A percentile compares a stretch with the other conserved stretches of the same genome.
These are phyloP conservation scores for Plagodis pulveraria DNA, from an alignment of 2,888 invertebrate genomes.

Conservation along the genomic window DNA sequence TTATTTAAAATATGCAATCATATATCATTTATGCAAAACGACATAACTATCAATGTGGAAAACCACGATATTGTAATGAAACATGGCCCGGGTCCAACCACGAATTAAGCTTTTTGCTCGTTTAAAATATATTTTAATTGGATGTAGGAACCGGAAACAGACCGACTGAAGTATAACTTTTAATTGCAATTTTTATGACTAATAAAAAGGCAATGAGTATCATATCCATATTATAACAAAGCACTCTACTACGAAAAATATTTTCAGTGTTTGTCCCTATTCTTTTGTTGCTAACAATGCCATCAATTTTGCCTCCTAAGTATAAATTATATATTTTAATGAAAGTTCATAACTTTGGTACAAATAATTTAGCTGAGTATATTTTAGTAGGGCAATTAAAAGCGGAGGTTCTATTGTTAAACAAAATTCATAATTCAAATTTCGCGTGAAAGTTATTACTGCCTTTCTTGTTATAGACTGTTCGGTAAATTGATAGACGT, in stretches of 20 bases:
- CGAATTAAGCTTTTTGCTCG: slow-evolving; percentile 7
- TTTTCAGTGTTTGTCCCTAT: too few relatives aligned
- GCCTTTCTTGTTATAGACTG: slow-evolving; percentile 15
- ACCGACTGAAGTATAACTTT: neutral
- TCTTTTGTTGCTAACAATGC: too few relatives aligned
- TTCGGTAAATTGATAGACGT: slow-evolving; percentile 8
- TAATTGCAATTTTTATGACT: neutral
- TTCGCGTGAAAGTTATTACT: slow-evolving; percentile 15
- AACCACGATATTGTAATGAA: slow-evolving; percentile 22
- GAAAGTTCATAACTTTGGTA: neutral
- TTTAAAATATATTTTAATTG: slow-evolving; percentile 1
- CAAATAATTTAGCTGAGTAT: neutral
- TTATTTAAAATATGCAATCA: neutral
- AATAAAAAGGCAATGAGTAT: too few relatives aligned
- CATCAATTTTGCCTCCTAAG: too few relatives aligned
- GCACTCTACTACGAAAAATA: too few relatives aligned
- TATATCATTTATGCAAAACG: neutral
- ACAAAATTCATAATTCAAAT: slow-evolving; percentile 15
- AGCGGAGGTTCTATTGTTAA: slow-evolving; percentile 16
- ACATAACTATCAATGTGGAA: neutral
- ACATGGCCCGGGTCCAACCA: slow-evolving; percentile 21
- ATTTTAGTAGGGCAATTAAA: slow-evolving; percentile 5
- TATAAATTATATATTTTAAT: too few relatives aligned
- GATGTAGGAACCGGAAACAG: slow-evolving; percentile 6
- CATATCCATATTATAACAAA: too few relatives aligned